A percentile compares a stretch with the other conserved stretches of the same genome.
Conservation (phyloP, 1,140 invertebrate genomes). For the Drosophila insularis region DNA sequence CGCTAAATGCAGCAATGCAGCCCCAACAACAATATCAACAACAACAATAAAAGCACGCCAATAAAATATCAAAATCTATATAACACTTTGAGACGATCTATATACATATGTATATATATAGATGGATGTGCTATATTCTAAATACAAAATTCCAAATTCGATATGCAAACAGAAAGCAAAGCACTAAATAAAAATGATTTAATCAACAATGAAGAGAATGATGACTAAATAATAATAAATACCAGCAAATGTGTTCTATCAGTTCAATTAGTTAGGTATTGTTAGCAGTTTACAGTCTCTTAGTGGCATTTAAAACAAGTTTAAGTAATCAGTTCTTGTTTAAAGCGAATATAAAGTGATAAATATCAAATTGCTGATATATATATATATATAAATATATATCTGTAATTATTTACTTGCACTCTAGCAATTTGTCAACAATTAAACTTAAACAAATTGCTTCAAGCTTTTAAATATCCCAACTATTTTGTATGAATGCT, state of each 20-base stretch:
- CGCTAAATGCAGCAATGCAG: constrained; percentile 1
- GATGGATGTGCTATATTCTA: not conserved
- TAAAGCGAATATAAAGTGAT: constrained; percentile 38
- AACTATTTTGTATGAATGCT: constrained; percentile 17
- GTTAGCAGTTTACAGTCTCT: constrained; percentile 47
- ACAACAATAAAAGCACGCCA: not conserved
- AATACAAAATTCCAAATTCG: not conserved
- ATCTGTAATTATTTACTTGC: constrained; percentile 35
- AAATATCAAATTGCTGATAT: constrained; percentile 31
- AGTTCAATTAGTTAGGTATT: constrained; percentile 19
- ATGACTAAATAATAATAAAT: not conserved
- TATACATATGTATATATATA: not conserved
- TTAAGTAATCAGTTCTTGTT: constrained; percentile 41
- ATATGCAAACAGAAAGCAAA: constrained; percentile 8
- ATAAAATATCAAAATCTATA: constrained; percentile 3
- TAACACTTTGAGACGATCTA: constrained; percentile 10
- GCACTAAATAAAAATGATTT: constrained; percentile 3
- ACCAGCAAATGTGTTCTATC: constrained; percentile 2
- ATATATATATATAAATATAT: constrained; percentile 8
- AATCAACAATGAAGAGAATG: not conserved
- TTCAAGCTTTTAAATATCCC: constrained; percentile 47
- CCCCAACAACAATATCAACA: not conserved
- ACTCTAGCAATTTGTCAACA: constrained; percentile 47
- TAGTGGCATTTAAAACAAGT: constrained; percentile 23
- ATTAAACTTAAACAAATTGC: constrained; percentile 44